Conservation (phyloP, 2,797 vertebrate genomes). For the Falco biarmicus region DNA sequence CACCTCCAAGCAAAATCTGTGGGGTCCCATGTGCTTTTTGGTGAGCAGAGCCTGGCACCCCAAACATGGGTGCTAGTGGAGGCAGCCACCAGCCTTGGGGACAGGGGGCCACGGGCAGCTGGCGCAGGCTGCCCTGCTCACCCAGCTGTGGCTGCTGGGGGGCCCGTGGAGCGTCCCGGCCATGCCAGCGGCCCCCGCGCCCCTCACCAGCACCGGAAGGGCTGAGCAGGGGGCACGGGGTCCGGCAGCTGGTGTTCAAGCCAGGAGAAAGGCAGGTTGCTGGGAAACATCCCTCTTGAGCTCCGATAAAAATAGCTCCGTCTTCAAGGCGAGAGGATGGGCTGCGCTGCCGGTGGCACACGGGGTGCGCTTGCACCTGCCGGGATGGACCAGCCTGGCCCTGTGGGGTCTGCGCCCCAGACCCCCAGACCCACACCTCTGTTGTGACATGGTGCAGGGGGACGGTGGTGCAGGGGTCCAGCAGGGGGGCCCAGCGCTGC, state of each 20-base stretch:
- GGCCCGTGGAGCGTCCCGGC: background rate
- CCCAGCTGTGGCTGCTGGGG: background rate
- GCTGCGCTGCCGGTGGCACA: background rate
- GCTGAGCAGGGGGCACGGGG: background rate
- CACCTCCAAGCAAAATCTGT: background rate
- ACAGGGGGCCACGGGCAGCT: rapidly evolving
- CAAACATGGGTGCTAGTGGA: background rate
- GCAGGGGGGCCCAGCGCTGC: background rate
- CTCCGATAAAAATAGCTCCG: conserved; percentile 63
- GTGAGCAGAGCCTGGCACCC: background rate
- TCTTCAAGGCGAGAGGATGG: conserved; percentile 34
- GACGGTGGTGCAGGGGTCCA: rapidly evolving
- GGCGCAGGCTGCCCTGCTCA: background rate
- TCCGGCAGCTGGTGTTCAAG: conserved; percentile 11
- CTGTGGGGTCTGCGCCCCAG: rapidly evolving
- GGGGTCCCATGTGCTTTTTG: background rate
- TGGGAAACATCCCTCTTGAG: conserved; percentile 70
- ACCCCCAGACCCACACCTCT: background rate
- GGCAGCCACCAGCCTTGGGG: background rate
- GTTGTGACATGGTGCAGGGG: rapidly evolving
- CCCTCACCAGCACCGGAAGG: background rate
- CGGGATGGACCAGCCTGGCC: background rate
- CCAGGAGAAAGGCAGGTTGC: conserved; percentile 52
- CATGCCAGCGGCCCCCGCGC: rapidly evolving
- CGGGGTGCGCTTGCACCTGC: background rate